A percentile compares a stretch with the other conserved stretches of the same genome.
These are phyloP conservation scores for Tachystola acroxantha DNA, from an alignment of 2,888 invertebrate species.

Conservation along the genomic window DNA sequence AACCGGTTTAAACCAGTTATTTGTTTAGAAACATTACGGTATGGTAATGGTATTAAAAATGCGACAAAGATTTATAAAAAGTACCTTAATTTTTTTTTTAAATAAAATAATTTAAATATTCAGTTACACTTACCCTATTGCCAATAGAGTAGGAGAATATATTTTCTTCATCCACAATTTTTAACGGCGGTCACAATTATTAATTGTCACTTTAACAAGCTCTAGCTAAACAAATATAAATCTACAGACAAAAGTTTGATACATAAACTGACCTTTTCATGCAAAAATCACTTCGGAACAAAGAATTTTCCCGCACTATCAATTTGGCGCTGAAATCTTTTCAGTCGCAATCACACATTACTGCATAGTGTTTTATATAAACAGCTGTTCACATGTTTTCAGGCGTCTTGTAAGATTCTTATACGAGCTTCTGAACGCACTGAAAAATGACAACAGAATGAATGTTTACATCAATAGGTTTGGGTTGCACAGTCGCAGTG, in stretches of 20 bases:
- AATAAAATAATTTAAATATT: too few relatives aligned
- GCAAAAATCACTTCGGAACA: slow-evolving; percentile 17
- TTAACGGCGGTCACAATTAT: not conserved
- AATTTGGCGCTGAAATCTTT: slow-evolving; percentile 16
- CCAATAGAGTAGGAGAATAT: too few relatives aligned
- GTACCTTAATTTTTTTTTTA: too few relatives aligned
- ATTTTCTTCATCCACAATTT: not conserved
- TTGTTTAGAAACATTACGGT: slow-evolving; percentile 8
- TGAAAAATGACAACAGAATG: slow-evolving; percentile 67
- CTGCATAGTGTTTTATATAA: too few relatives aligned
- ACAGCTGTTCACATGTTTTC: slow-evolving; percentile 61
- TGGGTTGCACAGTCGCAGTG: slow-evolving; percentile 57
- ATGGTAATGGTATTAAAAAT: too few relatives aligned
- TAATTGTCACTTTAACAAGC: not conserved
- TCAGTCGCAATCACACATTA: not conserved
- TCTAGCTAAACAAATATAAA: too few relatives aligned
- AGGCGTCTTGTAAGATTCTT: slow-evolving; percentile 41
- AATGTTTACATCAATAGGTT: slow-evolving; percentile 71
- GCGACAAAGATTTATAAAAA: too few relatives aligned
- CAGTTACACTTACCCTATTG: too few relatives aligned
- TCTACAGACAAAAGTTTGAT: slow-evolving; percentile 7
- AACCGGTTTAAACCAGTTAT: slow-evolving; percentile 9
- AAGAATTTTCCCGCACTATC: slow-evolving; percentile 22
- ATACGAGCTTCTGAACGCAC: slow-evolving; percentile 59
- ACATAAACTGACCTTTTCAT: slow-evolving; percentile 17